Evolutionary conservation across 92 coral and sea anemone species (phyloP), one percentile per base, ranked within the genome.

Genomic region (Meandrina meandrites): DNA sequence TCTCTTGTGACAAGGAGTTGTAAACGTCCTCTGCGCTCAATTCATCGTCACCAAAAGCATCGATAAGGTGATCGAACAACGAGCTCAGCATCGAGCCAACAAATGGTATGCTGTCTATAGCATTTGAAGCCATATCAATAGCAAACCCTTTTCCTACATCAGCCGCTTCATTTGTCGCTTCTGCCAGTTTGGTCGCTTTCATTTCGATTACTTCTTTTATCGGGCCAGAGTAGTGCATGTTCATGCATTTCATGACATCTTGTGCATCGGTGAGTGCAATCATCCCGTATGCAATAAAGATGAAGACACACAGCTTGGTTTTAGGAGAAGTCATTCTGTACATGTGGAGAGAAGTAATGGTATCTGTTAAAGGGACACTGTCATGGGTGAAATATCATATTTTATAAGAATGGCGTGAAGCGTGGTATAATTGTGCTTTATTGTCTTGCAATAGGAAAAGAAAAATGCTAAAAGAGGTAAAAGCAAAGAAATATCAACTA

Each of bases 141-240:
- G 72, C 86, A 47, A 81, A 81, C 2, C 48, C 50, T 21, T 21
- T 4, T 30, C 32, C 77, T 18, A 3, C n/a, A 0, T 32, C 31
- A 1, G 76, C 75, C 4, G 86, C 86, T 1, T 22, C 32, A 53
- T 28, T 15, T 11, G 86, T 81, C 86, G 31, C 54, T 21, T 54
- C 68, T 32, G 77, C 86, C 57, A 81, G 78, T 34, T 62, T 34
- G 54, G 72, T 81, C n/a, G 86, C 78, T 64, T 81, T 47, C 57
- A 67, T 54, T 40, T 64, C 21, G 6, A 81, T 81, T 1, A 81
- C 72, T 4, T 81, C 53, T 34, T 62, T 37, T 81, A 81, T 81
- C 21, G 86, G 86, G 77, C 86, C 86, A 67, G 68, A 0, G 21
- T 81, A 81, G 32, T 81, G 32, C 48, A 81, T 22, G 78, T 81